These are phyloP conservation scores for Aleadryas rufinucha DNA, from an alignment of 2,113 vertebrate species.

Conservation along the genomic window DNA sequence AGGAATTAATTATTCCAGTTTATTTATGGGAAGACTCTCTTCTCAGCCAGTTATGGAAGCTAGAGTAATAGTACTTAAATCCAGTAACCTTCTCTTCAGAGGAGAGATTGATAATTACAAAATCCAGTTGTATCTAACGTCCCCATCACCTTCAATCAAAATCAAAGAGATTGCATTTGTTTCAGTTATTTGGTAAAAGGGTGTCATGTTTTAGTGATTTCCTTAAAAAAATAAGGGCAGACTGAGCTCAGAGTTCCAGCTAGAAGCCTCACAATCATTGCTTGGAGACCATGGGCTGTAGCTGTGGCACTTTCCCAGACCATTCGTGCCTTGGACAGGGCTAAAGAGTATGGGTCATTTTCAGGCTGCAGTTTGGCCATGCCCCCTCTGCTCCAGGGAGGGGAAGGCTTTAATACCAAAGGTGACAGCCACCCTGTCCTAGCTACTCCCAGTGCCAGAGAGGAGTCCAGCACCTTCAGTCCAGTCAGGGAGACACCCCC, in stretches of 20 bases:
- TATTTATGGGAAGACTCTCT: neutral
- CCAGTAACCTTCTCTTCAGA: neutral
- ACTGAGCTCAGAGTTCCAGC: neutral
- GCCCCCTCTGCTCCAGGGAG: neutral
- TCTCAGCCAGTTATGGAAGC: neutral
- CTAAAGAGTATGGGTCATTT: neutral
- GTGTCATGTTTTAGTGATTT: neutral
- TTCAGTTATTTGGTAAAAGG: neutral
- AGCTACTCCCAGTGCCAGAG: neutral
- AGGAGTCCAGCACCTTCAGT: neutral
- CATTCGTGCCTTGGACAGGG: neutral
- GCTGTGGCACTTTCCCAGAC: neutral
- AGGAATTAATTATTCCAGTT: neutral
- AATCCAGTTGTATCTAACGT: neutral
- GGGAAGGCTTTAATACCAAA: neutral
- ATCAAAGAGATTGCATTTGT: neutral
- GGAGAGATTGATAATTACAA: neutral
- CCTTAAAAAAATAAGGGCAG: neutral
- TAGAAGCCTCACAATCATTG: neutral
- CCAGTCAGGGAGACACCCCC: rapidly evolving
- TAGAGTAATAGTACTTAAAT: neutral
- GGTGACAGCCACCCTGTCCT: neutral
- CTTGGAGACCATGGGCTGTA: neutral
- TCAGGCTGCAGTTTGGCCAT: neutral
- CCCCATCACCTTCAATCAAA: neutral